Conservation (phyloP, 1,140 invertebrate genomes). For the Patella vulgata region DNA sequence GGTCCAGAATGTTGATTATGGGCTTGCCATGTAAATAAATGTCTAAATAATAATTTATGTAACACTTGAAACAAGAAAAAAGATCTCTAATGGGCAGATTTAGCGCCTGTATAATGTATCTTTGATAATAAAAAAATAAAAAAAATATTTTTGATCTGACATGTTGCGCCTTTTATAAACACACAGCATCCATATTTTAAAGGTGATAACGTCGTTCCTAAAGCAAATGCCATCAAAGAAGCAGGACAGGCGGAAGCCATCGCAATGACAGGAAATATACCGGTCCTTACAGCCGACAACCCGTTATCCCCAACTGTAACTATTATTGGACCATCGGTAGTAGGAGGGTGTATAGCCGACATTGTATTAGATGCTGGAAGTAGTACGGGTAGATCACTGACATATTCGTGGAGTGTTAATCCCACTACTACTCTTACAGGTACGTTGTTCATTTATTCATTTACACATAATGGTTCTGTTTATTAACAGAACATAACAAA, state of each 20-base stretch:
- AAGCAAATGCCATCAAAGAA: conserved; percentile 5
- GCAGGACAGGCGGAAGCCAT: not conserved
- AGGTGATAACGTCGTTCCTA: conserved; percentile 7
- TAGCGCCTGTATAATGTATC: too few species aligned
- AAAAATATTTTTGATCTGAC: too few species aligned
- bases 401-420: conserved; percentile 11
- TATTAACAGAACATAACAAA: too few species aligned
- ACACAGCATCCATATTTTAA: conserved; percentile 1
- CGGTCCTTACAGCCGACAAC: conserved; percentile 8
- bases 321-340: conserved; percentile 3
- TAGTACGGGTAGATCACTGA: conserved; percentile 5
- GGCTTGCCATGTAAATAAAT: too few species aligned
- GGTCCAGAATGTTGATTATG: too few species aligned
- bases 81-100: too few species aligned
- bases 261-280: conserved; percentile 2
- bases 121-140: too few species aligned
- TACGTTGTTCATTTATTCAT: too few species aligned
- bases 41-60: too few species aligned
- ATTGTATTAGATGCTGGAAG: conserved; percentile 3
- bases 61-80: too few species aligned
- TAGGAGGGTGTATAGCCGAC: conserved; percentile 8
- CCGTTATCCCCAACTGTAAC: conserved; percentile 5
- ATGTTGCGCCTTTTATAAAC: not conserved
- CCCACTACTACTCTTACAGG: not conserved
- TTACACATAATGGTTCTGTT: too few species aligned